A percentile compares a stretch with the other conserved stretches of the same genome.
These are phyloP conservation scores for Tragelaphus imberbis DNA, from an alignment of 2,113 vertebrate genomes.

Conservation along the genomic window DNA sequence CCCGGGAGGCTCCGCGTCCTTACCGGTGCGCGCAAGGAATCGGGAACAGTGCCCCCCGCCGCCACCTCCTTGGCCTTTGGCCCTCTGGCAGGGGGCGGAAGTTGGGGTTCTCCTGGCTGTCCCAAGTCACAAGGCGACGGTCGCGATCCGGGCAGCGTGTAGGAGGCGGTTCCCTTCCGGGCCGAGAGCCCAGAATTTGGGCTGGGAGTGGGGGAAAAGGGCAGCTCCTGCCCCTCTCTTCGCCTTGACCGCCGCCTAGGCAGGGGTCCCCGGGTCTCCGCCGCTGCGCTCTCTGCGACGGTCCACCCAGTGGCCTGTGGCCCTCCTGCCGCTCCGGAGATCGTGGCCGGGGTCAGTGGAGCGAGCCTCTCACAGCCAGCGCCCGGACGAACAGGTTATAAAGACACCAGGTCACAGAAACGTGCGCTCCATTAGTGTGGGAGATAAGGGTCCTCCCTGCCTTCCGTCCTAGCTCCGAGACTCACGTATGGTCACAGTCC, in stretches of 20 bases:
- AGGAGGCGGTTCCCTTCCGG: background rate
- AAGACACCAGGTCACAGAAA: background rate
- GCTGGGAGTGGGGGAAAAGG: fast-evolving
- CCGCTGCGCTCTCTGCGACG: background rate
- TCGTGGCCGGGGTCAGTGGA: background rate
- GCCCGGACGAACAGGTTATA: background rate
- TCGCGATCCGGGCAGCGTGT: background rate
- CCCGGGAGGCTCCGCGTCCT: background rate
- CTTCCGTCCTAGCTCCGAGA: background rate
- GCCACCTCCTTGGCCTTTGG: background rate
- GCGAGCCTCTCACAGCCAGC: background rate
- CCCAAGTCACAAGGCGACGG: background rate
- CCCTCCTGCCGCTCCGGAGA: background rate
- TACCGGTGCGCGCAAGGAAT: background rate
- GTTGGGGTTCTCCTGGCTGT: background rate
- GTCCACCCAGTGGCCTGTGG: background rate
- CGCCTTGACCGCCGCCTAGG: too few relatives aligned
- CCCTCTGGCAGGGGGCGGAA: background rate
- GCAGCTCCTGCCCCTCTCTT: background rate
- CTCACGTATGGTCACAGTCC: background rate
- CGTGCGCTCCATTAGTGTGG: fast-evolving
- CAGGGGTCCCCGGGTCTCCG: background rate
- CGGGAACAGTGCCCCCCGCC: background rate
- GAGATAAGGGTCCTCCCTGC: background rate
- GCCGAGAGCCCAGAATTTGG: background rate